phyloP scores from a whole-genome alignment of 2,113 vertebrate genomes.

The Ahaetulla prasina region DNA sequence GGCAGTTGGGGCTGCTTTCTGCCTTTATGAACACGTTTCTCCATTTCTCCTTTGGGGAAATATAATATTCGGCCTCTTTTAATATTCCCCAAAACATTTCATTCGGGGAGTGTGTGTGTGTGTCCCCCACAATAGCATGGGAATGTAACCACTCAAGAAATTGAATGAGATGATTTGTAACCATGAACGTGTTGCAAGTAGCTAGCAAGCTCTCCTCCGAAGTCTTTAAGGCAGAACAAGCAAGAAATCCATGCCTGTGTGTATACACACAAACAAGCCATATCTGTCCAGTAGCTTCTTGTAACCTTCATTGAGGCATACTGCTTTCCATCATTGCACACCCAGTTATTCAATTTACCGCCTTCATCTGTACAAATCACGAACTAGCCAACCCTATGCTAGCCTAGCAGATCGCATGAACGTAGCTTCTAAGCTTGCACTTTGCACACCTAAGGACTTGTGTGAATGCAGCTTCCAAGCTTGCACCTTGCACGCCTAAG shows the following conservation, averaged over 20 bases:
- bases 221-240: not conserved
- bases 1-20: too few relatives aligned
- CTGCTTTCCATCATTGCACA: not conserved
- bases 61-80: too few relatives aligned
- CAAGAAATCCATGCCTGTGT: not conserved
- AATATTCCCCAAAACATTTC: too few relatives aligned
- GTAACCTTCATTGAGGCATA: not conserved
- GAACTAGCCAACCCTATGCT: not conserved
- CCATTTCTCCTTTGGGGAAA: too few relatives aligned
- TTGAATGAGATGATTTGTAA: not conserved
- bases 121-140: too few relatives aligned
- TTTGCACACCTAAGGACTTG: not conserved
- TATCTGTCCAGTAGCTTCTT: not conserved
- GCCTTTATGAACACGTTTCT: too few relatives aligned
- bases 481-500: too few relatives aligned
- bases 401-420: not conserved
- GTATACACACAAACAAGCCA: not conserved
- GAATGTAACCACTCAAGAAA: not conserved
- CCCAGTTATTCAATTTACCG: not conserved
- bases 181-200: not conserved
- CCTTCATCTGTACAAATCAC: not conserved
- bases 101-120: too few relatives aligned
- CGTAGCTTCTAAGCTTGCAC: too few relatives aligned
- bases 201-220: not conserved
- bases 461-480: too few relatives aligned